Conservation (phyloP, 2,113 vertebrate genomes). For the Phylloscopus whistleri region DNA sequence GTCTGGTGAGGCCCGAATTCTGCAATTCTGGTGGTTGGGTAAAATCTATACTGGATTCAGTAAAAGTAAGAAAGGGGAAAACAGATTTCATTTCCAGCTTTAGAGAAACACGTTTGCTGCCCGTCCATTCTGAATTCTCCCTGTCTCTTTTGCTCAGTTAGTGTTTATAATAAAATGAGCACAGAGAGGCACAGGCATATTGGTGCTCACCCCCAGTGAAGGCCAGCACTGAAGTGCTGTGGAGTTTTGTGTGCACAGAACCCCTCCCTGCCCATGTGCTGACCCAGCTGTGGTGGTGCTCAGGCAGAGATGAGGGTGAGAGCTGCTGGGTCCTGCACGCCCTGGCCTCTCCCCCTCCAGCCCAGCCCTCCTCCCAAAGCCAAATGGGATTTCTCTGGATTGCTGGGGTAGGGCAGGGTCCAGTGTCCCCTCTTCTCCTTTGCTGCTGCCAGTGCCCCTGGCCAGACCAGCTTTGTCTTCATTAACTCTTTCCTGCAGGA, state of each 20-base stretch:
- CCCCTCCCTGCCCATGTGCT: not conserved
- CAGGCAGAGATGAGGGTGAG: rapidly evolving
- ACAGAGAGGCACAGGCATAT: not conserved
- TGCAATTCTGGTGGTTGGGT: not conserved
- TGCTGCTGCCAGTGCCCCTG: not conserved
- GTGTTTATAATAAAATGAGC: not conserved
- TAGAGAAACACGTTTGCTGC: not conserved
- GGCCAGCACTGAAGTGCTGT: not conserved
- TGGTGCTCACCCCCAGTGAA: not conserved
- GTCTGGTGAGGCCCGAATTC: not conserved
- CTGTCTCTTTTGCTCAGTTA: not conserved
- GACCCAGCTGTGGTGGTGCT: not conserved
- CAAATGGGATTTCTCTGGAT: not conserved
- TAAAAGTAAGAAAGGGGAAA: not conserved
- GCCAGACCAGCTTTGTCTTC: conserved; percentile 55
- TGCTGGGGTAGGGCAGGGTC: not conserved
- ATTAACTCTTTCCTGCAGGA: conserved; percentile 68
- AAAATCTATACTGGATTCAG: not conserved
- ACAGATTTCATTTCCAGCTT: not conserved
- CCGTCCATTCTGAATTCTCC: not conserved
- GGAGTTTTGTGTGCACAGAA: not conserved
- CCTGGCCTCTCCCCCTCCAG: not conserved
- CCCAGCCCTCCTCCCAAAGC: not conserved
- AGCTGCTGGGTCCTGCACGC: not conserved
- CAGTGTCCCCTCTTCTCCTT: not conserved